Percentiles rank a stretch among this genome's conserved stretches.
phyloP scores from a whole-genome alignment of 2,113 vertebrate species.

The Sphaerodactylus townsendi region DNA sequence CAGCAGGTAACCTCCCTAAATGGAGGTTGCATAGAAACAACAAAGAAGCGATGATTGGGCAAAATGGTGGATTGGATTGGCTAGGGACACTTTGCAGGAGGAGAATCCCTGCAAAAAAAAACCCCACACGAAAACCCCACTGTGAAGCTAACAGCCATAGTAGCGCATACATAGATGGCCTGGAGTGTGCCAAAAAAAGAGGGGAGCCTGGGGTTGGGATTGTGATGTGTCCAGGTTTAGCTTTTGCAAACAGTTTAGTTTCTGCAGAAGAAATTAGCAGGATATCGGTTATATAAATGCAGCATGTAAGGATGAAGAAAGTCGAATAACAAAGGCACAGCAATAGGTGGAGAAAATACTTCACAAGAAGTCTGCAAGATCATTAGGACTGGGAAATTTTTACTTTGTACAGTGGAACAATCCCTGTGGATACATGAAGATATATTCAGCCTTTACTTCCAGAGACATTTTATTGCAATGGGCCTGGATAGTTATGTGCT shows the following conservation, averaged over 20 bases:
- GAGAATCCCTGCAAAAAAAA: no score
- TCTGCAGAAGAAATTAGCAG: not conserved
- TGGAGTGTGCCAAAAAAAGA: not conserved
- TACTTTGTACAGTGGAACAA: constrained; percentile 9
- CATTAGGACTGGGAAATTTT: not conserved
- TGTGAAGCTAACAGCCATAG: no score
- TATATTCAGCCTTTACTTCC: not conserved
- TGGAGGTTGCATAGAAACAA: no score
- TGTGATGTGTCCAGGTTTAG: not conserved
- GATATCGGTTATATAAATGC: not conserved
- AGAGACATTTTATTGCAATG: not conserved
- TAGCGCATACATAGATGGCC: no score
- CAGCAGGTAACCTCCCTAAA: no score
- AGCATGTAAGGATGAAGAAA: not conserved
- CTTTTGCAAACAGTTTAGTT: not conserved
- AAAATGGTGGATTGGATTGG: no score
- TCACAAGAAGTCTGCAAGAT: not conserved
- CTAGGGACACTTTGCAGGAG: no score
- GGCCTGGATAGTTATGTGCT: not conserved
- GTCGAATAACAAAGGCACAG: no score
- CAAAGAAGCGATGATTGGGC: no score
- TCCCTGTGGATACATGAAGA: not conserved
- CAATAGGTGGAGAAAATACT: not conserved
- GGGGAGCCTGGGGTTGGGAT: not conserved
- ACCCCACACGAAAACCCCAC: no score